A percentile compares a stretch with the other conserved stretches of the same genome.
These are phyloP conservation scores for Lissocephala sabroskyi DNA, from an alignment of 2,888 invertebrate genomes.

Conservation along the genomic window DNA sequence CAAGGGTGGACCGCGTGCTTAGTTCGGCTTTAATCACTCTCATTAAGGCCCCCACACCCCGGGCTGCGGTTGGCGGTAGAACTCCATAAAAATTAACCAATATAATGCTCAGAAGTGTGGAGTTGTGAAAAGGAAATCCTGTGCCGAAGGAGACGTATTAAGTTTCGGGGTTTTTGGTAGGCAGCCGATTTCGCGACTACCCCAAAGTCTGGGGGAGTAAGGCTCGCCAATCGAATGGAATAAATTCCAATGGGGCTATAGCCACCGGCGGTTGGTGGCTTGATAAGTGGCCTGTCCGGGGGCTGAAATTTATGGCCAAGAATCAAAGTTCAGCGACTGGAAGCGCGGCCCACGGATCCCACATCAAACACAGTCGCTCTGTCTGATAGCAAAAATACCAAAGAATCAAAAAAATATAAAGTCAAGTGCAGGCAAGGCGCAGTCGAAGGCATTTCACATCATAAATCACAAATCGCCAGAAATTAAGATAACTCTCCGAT, in stretches of 20 bases:
- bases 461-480: background rate
- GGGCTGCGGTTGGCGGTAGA: no score
- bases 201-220: background rate
- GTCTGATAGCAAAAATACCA: no score
- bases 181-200: no score
- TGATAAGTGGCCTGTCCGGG: slow-evolving; percentile 45
- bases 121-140: background rate
- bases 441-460: slow-evolving; percentile 28
- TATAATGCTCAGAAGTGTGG: no score
- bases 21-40: slow-evolving; percentile 54
- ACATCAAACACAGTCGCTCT: background rate
- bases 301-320: slow-evolving; percentile 40
- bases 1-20: slow-evolving; percentile 30
- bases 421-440: slow-evolving; percentile 33
- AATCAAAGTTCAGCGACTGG: slow-evolving; percentile 39
- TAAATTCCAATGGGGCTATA: no score
- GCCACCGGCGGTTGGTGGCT: no score
- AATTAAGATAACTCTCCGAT: slow-evolving; percentile 19
- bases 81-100: no score
- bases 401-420: background rate
- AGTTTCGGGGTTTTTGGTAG: no score
- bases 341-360: background rate
- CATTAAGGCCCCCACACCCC: no score
- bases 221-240: slow-evolving; percentile 22
- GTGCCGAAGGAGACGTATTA: slow-evolving; percentile 25